Base-by-base conservation (phyloP, 2,888 invertebrate genomes). In the Quadroppia sp. region DNA sequence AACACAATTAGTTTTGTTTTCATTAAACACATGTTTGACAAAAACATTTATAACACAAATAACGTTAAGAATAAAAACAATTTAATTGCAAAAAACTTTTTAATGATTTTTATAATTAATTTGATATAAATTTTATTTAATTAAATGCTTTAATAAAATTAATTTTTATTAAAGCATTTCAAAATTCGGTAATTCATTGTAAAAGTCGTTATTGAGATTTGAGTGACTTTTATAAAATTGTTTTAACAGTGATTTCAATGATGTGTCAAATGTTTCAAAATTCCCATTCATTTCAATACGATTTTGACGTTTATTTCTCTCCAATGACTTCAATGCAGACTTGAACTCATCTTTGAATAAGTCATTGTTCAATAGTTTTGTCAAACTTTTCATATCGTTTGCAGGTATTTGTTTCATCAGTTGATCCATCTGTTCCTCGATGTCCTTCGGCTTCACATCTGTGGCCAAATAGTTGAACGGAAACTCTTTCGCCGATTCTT, bases 121-220 rank as follows among this genome's bases (percentile, higher is more conserved):
- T n/a, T n/a, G n/a, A n/a, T n/a, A n/a, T n/a, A n/a, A n/a, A n/a
- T n/a, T n/a, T n/a, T n/a, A n/a, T n/a, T n/a, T n/a, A n/a, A n/a
- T n/a, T n/a, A n/a, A n/a, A n/a, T n/a, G n/a, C n/a, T n/a, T n/a
- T n/a, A n/a, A n/a, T n/a, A n/a, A n/a, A n/a, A n/a, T n/a, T n/a
- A n/a, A n/a, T n/a, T n/a, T n/a, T n/a, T n/a, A n/a, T n/a, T n/a
- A n/a, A n/a, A n/a, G n/a, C n/a, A n/a, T n/a, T n/a, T n/a, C n/a
- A n/a, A n/a, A n/a, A n/a, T n/a, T n/a, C n/a, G n/a, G n/a, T n/a
- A 59, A 59, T 32, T 59, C 59, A 59, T 28, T 32, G 17, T 59
- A 7, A 30, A 59, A 59, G 15, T 59, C 67, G 23, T n/a, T 42
- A 40, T 67, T 67, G 0, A 67, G 13, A 30, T 67, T 20, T 20